Conservation (phyloP, 2,888 invertebrate genomes). For the Tridacna crocea region DNA sequence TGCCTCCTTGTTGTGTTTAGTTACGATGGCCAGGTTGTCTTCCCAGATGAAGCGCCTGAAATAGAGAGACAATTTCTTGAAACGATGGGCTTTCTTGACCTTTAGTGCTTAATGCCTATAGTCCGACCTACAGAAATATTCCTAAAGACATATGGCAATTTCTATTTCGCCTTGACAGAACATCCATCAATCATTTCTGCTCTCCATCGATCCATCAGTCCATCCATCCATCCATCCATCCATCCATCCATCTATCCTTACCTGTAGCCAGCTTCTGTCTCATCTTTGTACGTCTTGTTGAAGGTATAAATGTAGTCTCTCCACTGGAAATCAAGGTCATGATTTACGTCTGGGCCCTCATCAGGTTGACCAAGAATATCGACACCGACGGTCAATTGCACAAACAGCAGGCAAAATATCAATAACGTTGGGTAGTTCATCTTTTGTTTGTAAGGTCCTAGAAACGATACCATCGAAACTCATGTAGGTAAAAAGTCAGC, state of each 20-base stretch:
- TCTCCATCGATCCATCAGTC: too few relatives aligned
- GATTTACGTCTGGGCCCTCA: slow-evolving; percentile 1
- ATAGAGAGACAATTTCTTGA: not conserved
- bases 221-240: too few relatives aligned
- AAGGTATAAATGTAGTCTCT: not conserved
- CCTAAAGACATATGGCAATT: not conserved
- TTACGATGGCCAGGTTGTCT: slow-evolving; percentile 28
- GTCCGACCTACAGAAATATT: too few relatives aligned
- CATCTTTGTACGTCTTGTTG: slow-evolving; percentile 16
- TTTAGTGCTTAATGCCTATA: too few relatives aligned
- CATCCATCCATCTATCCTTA: not conserved
- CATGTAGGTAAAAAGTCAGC: too few relatives aligned
- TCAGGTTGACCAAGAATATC: not conserved
- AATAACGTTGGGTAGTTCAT: not conserved
- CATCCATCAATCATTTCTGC: too few relatives aligned
- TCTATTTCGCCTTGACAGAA: not conserved
- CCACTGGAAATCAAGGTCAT: slow-evolving; percentile 10
- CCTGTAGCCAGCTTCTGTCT: not conserved
- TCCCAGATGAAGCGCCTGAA: slow-evolving; percentile 37
- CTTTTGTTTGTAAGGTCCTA: not conserved
- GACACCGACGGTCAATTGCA: not conserved
- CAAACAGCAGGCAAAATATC: not conserved
- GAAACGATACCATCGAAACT: too few relatives aligned
- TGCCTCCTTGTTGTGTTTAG: slow-evolving; percentile 39
- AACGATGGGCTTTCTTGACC: too few relatives aligned